Evolutionary conservation across 92 coral and sea anemone genomes (phyloP), one percentile per base, ranked within the genome.

Genomic region (Blastomussa wellsi): DNA sequence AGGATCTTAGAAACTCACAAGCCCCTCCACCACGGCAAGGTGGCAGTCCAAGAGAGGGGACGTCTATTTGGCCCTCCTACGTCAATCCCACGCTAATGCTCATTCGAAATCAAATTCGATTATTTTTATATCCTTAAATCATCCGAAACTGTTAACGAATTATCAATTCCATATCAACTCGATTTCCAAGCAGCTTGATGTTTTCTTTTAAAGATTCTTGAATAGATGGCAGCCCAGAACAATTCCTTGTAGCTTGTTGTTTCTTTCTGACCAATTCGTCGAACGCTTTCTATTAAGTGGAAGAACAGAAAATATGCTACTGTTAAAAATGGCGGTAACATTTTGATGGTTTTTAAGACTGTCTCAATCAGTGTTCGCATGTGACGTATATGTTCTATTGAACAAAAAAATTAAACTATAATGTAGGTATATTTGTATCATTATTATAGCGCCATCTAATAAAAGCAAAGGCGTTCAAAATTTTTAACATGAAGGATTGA

Each of bases 1-100:
- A 42, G 88, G 82, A 51, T 84, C 88, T 62, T 17, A 38, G 84
- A 84, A 70, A 84, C 82, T 13, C 88, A 84, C 88, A 84, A 84
- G 82, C 88, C 80, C 88, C 88, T 53, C 80, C 38, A 84, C 88
- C 88, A 76, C 88, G 69, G 49, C 88, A 84, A 84, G 88, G 88
- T 33, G 76, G 82, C 82, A 84, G 88, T 76, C 77, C 42, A 37
- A 31, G 67, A 84, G 88, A 78, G 88, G 74, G 82, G 74, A 10
- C 26, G n/a, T 20, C 26, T 70, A 6, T 26, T 1, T 5, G 2
- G 28, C n/a, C n/a, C n/a, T n/a, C n/a, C n/a, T n/a, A n/a, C n/a
- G n/a, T n/a, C n/a, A n/a, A n/a, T n/a, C n/a, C n/a, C n/a, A n/a
- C n/a, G n/a, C n/a, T n/a, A n/a, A n/a, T n/a, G n/a, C n/a, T n/a